phyloP scores from a whole-genome alignment of 92 coral and sea anemone genomes.

The Palythoa heliodiscus region DNA sequence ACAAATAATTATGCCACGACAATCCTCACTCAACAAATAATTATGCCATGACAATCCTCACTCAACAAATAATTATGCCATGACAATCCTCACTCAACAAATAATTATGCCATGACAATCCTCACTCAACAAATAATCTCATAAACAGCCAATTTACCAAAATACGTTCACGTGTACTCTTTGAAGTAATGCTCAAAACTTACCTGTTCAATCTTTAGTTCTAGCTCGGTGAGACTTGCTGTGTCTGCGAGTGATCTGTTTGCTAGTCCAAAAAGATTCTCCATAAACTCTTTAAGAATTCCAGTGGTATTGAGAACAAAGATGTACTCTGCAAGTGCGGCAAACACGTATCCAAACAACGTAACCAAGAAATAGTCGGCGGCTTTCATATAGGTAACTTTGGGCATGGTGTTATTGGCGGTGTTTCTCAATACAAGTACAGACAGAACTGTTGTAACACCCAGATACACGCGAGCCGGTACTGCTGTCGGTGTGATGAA shows the following conservation, averaged over 20 bases:
- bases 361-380: neutral
- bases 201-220: neutral
- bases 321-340: neutral
- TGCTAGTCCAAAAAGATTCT: neutral
- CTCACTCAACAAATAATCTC: no score
- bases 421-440: neutral
- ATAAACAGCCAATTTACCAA: no score
- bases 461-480: conserved; percentile 1
- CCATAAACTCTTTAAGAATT: neutral
- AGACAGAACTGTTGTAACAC: neutral
- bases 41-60: no score
- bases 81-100: no score
- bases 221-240: neutral
- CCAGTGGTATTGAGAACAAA: conserved; percentile 11
- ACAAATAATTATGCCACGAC: no score
- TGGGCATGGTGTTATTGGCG: conserved; percentile 17
- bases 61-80: no score
- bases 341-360: neutral
- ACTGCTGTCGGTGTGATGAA: conserved; percentile 1
- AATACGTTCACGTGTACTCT: no score
- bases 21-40: no score
- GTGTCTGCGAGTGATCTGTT: neutral
- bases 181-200: neutral
- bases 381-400: conserved; percentile 17
- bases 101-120: no score